Evolutionary conservation across 2,113 vertebrate species (phyloP).

Genomic region (Bos javanicus): DNA sequence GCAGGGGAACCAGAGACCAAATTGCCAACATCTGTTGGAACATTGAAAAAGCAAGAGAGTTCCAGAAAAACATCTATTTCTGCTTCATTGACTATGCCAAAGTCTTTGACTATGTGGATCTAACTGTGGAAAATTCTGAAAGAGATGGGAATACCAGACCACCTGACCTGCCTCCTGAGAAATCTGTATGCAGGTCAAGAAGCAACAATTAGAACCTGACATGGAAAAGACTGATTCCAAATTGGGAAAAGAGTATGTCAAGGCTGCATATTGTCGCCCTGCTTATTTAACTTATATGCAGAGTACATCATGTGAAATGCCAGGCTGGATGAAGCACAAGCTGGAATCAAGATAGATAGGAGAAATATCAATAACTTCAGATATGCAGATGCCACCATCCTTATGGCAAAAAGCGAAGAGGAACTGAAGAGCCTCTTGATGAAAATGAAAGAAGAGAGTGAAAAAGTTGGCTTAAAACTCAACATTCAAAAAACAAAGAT

Average conservation of each 20-base stretch:
- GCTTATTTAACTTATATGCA: background rate
- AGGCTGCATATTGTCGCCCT: background rate
- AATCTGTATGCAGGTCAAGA: background rate
- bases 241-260: background rate
- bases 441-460: background rate
- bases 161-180: background rate
- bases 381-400: background rate
- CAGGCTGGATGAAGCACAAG: background rate
- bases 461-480: background rate
- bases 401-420: background rate
- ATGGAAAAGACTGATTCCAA: background rate
- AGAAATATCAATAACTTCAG: background rate
- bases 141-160: background rate
- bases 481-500: background rate
- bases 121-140: background rate
- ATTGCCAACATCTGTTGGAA: background rate
- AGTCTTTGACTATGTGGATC: background rate
- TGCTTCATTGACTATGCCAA: background rate
- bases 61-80: background rate
- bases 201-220: background rate
- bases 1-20: background rate
- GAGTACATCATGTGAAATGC: background rate
- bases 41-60: background rate
- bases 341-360: background rate
- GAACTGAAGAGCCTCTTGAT: background rate